phyloP scores from a whole-genome alignment of 2,113 vertebrate species.

The Leuciscus idus region DNA sequence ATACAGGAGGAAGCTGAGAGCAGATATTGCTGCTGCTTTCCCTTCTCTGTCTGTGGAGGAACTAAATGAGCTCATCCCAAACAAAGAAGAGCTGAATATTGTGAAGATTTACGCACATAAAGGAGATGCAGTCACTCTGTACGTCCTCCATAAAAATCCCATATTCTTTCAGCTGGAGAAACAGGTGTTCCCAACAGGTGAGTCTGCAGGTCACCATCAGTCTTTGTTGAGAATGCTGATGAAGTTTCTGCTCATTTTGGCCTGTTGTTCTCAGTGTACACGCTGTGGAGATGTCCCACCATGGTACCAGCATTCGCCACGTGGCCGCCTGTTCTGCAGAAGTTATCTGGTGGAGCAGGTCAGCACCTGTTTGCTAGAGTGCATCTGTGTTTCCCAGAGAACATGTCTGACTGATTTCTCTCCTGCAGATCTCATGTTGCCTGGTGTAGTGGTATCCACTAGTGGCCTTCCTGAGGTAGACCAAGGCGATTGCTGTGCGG shows the following conservation, averaged over 20 bases:
- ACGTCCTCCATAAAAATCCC: conserved; percentile 85
- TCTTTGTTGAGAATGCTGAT: neutral
- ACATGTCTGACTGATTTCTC: neutral
- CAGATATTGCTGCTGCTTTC: conserved; percentile 82
- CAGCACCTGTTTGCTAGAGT: conserved; percentile 48
- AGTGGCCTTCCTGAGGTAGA: conserved; percentile 85
- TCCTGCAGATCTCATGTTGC: conserved; percentile 93
- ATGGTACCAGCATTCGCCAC: conserved; percentile 86
- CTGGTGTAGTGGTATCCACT: conserved; percentile 86
- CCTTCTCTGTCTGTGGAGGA: conserved; percentile 80
- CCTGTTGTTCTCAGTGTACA: conserved; percentile 82
- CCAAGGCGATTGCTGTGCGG: conserved; percentile 82
- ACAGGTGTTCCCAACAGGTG: conserved; percentile 91
- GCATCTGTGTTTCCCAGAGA: neutral
- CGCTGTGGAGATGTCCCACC: conserved; percentile 85
- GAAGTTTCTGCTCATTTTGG: neutral
- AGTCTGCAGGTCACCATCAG: neutral
- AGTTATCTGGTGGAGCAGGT: conserved; percentile 93
- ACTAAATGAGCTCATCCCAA: conserved; percentile 84
- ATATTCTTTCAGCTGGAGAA: conserved; percentile 91
- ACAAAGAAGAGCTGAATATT: conserved; percentile 90
- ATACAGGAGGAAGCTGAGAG: conserved; percentile 87
- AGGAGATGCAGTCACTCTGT: conserved; percentile 86
- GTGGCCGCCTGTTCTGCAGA: conserved; percentile 90
- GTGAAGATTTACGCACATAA: conserved; percentile 88